Conservation (phyloP, 2,888 invertebrate genomes). For the Elegia similella region DNA sequence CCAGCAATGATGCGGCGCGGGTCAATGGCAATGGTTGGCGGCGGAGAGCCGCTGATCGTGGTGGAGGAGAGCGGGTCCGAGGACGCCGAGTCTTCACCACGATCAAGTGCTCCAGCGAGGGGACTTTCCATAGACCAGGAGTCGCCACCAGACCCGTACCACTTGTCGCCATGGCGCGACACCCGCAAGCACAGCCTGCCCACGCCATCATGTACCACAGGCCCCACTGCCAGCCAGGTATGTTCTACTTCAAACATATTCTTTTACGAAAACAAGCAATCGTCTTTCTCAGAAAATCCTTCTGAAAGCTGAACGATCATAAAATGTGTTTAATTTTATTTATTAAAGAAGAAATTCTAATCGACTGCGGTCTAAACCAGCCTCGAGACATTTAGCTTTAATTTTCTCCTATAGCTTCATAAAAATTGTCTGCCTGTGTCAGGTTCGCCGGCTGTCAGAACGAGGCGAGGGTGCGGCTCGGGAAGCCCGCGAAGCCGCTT, state of each 20-base stretch:
- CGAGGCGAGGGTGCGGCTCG: conserved; percentile 89
- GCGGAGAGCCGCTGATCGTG: conserved; percentile 89
- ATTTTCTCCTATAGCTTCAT: neutral
- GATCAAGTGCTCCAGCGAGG: conserved; percentile 79
- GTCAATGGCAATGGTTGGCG: conserved; percentile 83
- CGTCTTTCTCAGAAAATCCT: too few species aligned
- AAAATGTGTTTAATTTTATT: too few species aligned
- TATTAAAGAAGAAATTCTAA: too few species aligned
- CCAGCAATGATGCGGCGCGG: conserved; percentile 85
- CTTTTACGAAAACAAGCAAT: too few species aligned
- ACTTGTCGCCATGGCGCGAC: conserved; percentile 91
- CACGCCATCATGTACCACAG: conserved; percentile 91
- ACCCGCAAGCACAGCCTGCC: conserved; percentile 91
- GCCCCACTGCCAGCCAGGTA: conserved; percentile 93
- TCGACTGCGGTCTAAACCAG: too few species aligned
- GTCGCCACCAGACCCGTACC: conserved; percentile 90
- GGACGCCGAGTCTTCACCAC: conserved; percentile 83
- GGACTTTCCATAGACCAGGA: conserved; percentile 87
- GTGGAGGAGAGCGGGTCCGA: conserved; percentile 88
- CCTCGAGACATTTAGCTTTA: too few species aligned
- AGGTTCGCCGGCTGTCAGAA: conserved; percentile 91
- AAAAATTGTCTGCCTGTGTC: conserved; percentile 18
- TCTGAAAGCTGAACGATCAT: too few species aligned
- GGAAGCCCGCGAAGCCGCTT: conserved; percentile 90
- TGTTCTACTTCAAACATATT: conserved; percentile 39